Percentiles rank a stretch among this genome's conserved stretches.
Evolutionary conservation across 1,140 invertebrate genomes (phyloP).

Genomic region (Solenopsis invicta): DNA sequence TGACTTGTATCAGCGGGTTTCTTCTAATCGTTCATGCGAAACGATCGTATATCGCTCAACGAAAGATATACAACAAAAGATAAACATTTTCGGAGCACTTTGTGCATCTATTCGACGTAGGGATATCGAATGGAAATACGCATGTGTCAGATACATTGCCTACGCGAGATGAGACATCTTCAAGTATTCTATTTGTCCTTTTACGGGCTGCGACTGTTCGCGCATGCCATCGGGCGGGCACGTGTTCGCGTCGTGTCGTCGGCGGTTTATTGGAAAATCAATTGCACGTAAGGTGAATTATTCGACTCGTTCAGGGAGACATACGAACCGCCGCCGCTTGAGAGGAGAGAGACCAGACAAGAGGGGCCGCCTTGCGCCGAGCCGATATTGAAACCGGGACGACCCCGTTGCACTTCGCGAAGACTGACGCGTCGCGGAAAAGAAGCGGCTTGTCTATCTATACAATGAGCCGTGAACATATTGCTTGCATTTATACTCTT

Average conservation of each 20-base stretch:
- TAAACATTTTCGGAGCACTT: constrained; percentile 24
- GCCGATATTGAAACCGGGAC: constrained; percentile 49
- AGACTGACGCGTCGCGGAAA: constrained; percentile 44
- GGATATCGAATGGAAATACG: no score
- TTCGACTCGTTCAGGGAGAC: constrained; percentile 49
- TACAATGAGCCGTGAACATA: neutral
- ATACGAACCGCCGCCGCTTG: constrained; percentile 12
- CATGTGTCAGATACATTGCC: constrained; percentile 11
- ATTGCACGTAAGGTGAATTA: constrained; percentile 72
- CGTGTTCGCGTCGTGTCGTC: constrained; percentile 30
- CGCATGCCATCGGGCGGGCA: neutral
- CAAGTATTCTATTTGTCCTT: constrained; percentile 43
- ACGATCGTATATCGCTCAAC: neutral
- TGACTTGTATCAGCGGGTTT: no score
- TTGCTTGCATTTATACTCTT: constrained; percentile 21
- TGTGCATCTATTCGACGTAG: neutral
- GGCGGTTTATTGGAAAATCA: constrained; percentile 68
- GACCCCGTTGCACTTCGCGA: constrained; percentile 32
- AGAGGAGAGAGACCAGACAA: constrained; percentile 31
- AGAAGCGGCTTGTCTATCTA: neutral
- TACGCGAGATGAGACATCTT: constrained; percentile 15
- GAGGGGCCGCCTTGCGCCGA: constrained; percentile 29
- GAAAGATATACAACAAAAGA: neutral
- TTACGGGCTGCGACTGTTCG: constrained; percentile 9
- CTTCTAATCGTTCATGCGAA: neutral